Percentiles rank a stretch among this genome's conserved stretches.
Conservation (phyloP, 2,888 invertebrate genomes). For the Chrysolina haemoptera region DNA sequence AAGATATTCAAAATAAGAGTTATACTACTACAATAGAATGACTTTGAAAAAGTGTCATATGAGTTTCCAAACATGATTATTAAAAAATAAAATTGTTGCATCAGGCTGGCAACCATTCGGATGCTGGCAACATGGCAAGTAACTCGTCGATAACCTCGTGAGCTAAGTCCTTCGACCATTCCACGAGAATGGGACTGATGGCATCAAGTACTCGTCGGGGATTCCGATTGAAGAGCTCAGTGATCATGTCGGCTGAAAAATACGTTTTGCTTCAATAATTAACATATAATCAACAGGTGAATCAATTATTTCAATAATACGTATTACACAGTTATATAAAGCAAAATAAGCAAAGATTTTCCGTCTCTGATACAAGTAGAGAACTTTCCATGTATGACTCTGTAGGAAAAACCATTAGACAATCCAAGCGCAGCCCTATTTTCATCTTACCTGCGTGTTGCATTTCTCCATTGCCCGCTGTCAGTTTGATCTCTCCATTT, state of each 20-base stretch:
- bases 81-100: neutral
- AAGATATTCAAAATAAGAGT: no score
- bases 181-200: slow-evolving; percentile 79
- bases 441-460: slow-evolving; percentile 72
- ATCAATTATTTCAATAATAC: no score
- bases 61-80: neutral
- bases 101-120: slow-evolving; percentile 73
- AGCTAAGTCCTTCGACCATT: slow-evolving; percentile 76
- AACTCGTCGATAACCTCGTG: slow-evolving; percentile 76
- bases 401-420: no score
- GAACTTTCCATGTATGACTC: no score
- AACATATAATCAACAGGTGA: no score
- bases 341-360: no score
- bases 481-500: slow-evolving; percentile 74
- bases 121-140: slow-evolving; percentile 74
- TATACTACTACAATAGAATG: no score
- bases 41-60: neutral
- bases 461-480: slow-evolving; percentile 72
- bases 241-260: slow-evolving; percentile 76
- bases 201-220: slow-evolving; percentile 78
- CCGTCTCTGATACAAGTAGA: no score
- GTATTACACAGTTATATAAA: no score
- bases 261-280: neutral
- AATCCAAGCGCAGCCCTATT: no score
- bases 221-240: slow-evolving; percentile 80